Percentiles rank a stretch among this genome's conserved stretches.
Evolutionary conservation across 1,140 invertebrate genomes (phyloP).

Genomic region (Drosophila virilis): DNA sequence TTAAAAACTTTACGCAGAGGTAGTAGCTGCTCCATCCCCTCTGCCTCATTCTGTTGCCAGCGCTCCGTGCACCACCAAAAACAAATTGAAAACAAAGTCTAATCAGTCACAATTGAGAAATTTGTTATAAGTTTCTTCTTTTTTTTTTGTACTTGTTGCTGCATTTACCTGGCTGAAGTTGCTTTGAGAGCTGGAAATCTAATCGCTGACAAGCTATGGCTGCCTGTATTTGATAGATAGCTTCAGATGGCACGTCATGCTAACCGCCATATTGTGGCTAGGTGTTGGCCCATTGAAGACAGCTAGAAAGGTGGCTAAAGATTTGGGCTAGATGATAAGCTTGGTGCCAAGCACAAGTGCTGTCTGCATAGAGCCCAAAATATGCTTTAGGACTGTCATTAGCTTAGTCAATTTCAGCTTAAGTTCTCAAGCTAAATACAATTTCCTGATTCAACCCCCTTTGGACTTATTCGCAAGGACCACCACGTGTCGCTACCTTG

Average conservation of each 20-base stretch:
- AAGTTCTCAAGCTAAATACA: slow-evolving; percentile 11
- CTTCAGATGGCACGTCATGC: slow-evolving; percentile 72
- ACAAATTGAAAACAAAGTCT: slow-evolving; percentile 82
- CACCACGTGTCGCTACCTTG: slow-evolving; percentile 53
- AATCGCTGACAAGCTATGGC: slow-evolving; percentile 81
- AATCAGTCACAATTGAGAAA: slow-evolving; percentile 81
- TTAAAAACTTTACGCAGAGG: slow-evolving; percentile 70
- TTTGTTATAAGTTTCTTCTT: slow-evolving; percentile 56
- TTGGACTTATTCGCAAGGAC: slow-evolving; percentile 35
- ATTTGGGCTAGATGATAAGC: slow-evolving; percentile 63
- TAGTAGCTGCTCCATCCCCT: slow-evolving; percentile 30
- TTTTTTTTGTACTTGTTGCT: slow-evolving; percentile 19
- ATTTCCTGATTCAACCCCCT: slow-evolving; percentile 33
- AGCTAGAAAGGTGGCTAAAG: slow-evolving; percentile 51
- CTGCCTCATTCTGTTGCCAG: slow-evolving; percentile 31
- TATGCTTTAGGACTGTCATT: slow-evolving; percentile 24
- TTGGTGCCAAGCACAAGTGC: slow-evolving; percentile 38
- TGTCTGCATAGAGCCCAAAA: slow-evolving; percentile 8
- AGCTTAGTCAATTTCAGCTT: slow-evolving; percentile 30
- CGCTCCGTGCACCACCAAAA: slow-evolving; percentile 43
- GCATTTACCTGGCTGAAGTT: slow-evolving; percentile 30
- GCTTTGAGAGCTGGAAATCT: slow-evolving; percentile 63
- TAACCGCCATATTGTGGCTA: slow-evolving; percentile 9
- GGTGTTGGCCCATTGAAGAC: slow-evolving; percentile 21
- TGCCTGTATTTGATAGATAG: slow-evolving; percentile 81